Base-by-base conservation (phyloP, 2,113 vertebrate genomes). In the Podiceps cristatus region DNA sequence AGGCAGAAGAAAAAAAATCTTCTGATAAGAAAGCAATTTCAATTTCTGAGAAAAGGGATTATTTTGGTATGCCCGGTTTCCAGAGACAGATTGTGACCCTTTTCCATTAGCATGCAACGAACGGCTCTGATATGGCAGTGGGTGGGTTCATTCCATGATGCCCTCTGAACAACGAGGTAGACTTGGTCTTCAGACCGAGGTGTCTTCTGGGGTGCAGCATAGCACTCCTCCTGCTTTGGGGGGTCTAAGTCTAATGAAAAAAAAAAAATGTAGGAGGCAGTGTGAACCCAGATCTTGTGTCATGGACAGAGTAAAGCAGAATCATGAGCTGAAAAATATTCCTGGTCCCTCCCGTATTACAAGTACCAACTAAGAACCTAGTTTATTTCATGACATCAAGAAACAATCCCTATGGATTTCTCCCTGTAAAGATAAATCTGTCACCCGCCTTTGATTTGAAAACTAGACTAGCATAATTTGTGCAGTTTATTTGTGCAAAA, bases 61-160 rank as follows among this genome's bases (percentile, higher is more conserved):
- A 50, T 77, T 91, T 90, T 68, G 23, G 47, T 68, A 64, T 35
- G 49, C 53, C 49, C 55, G 1, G 5, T 68, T 92, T 79, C 58
- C 78, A 55, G 71, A 78, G 44, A 49, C 28, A 50, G n/a, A 86
- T 37, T 73, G 23, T 44, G 33, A 74, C 25, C 8, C 16, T 75
- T 15, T 78, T 44, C 58, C 13, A 1, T 40, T 40, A 68, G 71
- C 23, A 52, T 7, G 4, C 28, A 33, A 15, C 11, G 52, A 68
- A 53, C 0, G 0, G 6, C 49, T 82, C 71, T 45, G 27, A 22
- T 16, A 24, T 0, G 16, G 35, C 24, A 29, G 29, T 11, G 59
- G 10, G 24, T 19, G 18, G 29, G 5, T 40, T 59, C 13, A 4
- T 18, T 59, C 47, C 56, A 29, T 2, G 5, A 24, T 1, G 3